These are phyloP conservation scores for Tolypeutes matacus DNA, from an alignment of 2,797 vertebrate genomes.

Conservation along the genomic window DNA sequence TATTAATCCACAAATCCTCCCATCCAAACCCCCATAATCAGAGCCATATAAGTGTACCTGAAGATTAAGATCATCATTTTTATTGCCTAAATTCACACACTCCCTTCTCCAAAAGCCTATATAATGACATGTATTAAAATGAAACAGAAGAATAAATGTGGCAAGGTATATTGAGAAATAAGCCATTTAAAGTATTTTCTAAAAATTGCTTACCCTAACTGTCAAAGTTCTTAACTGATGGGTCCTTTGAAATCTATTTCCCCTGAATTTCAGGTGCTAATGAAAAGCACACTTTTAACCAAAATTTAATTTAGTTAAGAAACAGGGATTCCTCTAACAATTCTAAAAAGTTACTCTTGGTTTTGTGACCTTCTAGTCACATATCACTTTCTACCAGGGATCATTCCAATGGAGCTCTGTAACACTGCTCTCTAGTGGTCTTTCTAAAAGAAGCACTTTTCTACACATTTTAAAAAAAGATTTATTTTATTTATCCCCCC, in stretches of 20 bases:
- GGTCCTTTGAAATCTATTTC: conserved; percentile 36
- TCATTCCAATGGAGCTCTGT: neutral
- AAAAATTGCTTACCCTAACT: neutral
- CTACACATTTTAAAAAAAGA: no score
- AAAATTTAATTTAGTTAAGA: neutral
- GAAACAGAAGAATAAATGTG: conserved; percentile 59
- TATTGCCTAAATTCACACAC: conserved; percentile 54
- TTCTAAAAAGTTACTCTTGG: neutral
- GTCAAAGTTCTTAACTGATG: neutral
- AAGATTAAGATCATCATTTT: conserved; percentile 41
- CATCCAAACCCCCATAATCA: neutral
- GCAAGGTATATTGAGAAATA: conserved; percentile 45
- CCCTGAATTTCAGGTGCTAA: conserved; percentile 51
- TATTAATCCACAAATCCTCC: conserved; percentile 50
- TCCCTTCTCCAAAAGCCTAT: conserved; percentile 46
- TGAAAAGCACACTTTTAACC: neutral
- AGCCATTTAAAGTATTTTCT: conserved; percentile 54
- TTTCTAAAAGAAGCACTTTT: neutral
- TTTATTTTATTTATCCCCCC: no score
- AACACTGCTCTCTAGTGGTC: neutral
- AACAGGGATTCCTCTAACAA: conserved; percentile 7
- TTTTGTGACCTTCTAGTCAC: conserved; percentile 33
- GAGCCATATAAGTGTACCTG: conserved; percentile 25
- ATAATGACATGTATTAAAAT: conserved; percentile 40
- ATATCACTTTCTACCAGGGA: neutral